Percentiles rank a stretch among this genome's conserved stretches.
Conservation (phyloP, 1,140 invertebrate genomes). For the Drosophila asahinai region DNA sequence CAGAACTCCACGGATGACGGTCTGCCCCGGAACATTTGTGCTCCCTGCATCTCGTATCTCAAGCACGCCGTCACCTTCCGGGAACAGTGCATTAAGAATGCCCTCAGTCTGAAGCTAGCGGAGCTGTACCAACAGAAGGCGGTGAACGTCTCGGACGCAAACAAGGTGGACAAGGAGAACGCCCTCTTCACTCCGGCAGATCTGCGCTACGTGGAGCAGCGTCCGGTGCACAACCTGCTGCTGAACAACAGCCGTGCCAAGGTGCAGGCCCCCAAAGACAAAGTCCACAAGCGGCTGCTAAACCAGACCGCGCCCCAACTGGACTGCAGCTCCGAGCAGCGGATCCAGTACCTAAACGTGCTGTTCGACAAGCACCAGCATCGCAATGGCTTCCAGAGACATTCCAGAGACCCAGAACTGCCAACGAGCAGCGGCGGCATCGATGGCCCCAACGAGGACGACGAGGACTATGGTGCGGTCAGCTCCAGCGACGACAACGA, state of each 20-base stretch:
- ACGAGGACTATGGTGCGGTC: slow-evolving; percentile 63
- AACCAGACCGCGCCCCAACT: slow-evolving; percentile 47
- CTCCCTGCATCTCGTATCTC: slow-evolving; percentile 79
- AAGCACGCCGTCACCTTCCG: slow-evolving; percentile 82
- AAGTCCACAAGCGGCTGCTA: slow-evolving; percentile 70
- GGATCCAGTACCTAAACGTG: slow-evolving; percentile 69
- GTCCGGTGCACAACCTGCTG: slow-evolving; percentile 65
- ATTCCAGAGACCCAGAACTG: slow-evolving; percentile 30
- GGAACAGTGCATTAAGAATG: slow-evolving; percentile 77
- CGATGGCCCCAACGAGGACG: slow-evolving; percentile 55
- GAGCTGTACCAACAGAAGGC: slow-evolving; percentile 63
- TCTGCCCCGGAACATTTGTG: slow-evolving; percentile 72
- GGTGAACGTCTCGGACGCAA: slow-evolving; percentile 24
- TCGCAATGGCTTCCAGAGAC: slow-evolving; percentile 3
- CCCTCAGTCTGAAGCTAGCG: slow-evolving; percentile 70
- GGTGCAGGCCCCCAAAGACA: slow-evolving; percentile 54
- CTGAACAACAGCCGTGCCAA: slow-evolving; percentile 58
- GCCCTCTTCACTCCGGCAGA: slow-evolving; percentile 63
- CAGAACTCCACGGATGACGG: slow-evolving; percentile 73
- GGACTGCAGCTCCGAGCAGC: slow-evolving; percentile 44
- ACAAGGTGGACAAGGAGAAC: slow-evolving; percentile 59
- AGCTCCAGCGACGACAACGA: slow-evolving; percentile 75
- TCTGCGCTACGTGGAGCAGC: slow-evolving; percentile 63
- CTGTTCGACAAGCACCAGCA: slow-evolving; percentile 67
- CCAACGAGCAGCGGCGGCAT: slow-evolving; percentile 55